Evolutionary conservation across 1,140 invertebrate species (phyloP), one percentile per base, ranked within the genome.

Genomic region (Diorhabda elongata): DNA sequence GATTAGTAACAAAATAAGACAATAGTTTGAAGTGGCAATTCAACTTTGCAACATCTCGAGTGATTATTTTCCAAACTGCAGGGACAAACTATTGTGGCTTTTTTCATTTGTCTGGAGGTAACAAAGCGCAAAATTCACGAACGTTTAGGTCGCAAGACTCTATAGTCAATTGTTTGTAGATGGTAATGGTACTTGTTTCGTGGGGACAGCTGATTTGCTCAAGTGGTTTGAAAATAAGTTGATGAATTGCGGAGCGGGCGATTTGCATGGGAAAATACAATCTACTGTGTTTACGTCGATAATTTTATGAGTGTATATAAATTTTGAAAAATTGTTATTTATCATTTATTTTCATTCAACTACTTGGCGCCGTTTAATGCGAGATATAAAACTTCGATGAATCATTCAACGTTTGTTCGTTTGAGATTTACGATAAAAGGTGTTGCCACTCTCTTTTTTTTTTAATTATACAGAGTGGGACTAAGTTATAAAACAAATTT

Each of bases 51-150:
- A 64, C 63, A 64, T 64, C 26, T 26, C 45, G 47, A 64, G 63
- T 26, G 47, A 26, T 44, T 0, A 44, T 62, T 44, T 62, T 62
- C 26, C 44, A 62, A 62, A 8, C 61, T 42, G 9, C 42, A 43
- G 42, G 42, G 61, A 44, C 43, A 5, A 44, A 11, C 43, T 7
- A 62, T 42, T 60, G 11, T 60, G 58, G n/a, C 58, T 60, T 26
- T 11, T 60, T 26, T 60, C 42, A 6, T 60, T 64, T 64, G 63
- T 64, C 45, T 64, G 63, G 63, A 64, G 63, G 63, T 57, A 64
- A 64, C 63, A 64, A 64, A 64, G 63, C 63, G 63, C 44, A 64
- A 64, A 64, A 64, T 64, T 64, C 61, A 62, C 11, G 3, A 62
- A 62, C 61, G 61, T 62, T 44, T 62, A 43, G 61, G 61, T 62